phyloP scores from a whole-genome alignment of 2,797 vertebrate genomes.

The Scyliorhinus canicula region DNA sequence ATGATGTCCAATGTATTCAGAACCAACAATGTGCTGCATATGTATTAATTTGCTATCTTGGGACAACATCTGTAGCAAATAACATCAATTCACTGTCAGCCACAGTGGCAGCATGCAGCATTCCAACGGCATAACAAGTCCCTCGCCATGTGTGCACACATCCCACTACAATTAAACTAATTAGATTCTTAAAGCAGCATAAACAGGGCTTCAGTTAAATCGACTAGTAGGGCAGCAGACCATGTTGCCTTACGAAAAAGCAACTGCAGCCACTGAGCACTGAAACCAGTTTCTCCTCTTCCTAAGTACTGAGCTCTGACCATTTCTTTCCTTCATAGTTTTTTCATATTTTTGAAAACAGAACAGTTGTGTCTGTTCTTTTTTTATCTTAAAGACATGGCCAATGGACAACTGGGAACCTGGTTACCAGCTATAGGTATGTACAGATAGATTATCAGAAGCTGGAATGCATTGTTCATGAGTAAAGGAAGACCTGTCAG shows the following conservation, averaged over 20 bases:
- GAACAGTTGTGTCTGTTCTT: neutral
- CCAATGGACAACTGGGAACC: neutral
- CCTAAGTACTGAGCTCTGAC: neutral
- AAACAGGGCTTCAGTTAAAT: neutral
- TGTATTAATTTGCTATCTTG: slow-evolving; percentile 43
- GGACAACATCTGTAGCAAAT: slow-evolving; percentile 49
- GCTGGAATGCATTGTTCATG: neutral
- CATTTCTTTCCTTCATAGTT: neutral
- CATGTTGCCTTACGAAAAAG: neutral
- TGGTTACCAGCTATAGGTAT: neutral
- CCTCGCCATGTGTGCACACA: slow-evolving; percentile 43
- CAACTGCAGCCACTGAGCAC: neutral
- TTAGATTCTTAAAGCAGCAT: slow-evolving; percentile 40
- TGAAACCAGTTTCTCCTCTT: neutral
- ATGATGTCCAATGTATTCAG: neutral
- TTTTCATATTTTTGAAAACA: neutral
- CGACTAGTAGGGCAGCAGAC: neutral
- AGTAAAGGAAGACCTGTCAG: neutral
- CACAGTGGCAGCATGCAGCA: slow-evolving; percentile 30
- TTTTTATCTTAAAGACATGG: neutral
- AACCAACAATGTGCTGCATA: neutral
- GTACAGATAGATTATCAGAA: neutral
- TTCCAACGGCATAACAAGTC: slow-evolving; percentile 43
- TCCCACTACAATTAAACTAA: slow-evolving; percentile 39
- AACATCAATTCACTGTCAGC: slow-evolving; percentile 47